These are phyloP conservation scores for Epizoanthus ramosus DNA, from an alignment of 92 coral and sea anemone genomes.

Conservation along the genomic window DNA sequence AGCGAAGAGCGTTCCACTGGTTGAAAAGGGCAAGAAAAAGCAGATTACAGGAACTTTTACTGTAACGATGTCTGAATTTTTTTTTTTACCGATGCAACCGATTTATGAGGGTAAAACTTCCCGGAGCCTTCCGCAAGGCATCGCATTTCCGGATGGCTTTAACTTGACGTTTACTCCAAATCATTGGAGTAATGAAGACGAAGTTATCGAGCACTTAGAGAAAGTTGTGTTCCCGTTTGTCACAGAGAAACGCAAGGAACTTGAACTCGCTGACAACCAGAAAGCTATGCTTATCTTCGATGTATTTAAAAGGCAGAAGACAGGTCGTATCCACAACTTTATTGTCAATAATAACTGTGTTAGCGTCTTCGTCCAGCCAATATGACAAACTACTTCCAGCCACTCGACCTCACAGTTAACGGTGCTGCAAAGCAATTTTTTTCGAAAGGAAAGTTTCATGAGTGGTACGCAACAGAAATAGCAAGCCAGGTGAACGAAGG, in stretches of 20 bases:
- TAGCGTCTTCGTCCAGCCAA: slow-evolving; percentile 42
- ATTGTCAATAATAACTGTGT: slow-evolving; percentile 50
- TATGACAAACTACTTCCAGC: slow-evolving; percentile 15
- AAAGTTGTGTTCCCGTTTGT: slow-evolving; percentile 52
- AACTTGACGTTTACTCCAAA: slow-evolving; percentile 50
- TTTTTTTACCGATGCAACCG: slow-evolving; percentile 54
- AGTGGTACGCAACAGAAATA: too few species aligned
- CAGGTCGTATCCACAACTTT: slow-evolving; percentile 33
- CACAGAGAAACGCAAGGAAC: slow-evolving; percentile 47
- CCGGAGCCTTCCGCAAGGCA: slow-evolving; percentile 52
- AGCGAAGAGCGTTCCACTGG: slow-evolving; percentile 48
- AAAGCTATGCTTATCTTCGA: slow-evolving; percentile 47
- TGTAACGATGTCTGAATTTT: slow-evolving; percentile 48
- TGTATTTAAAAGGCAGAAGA: slow-evolving; percentile 53
- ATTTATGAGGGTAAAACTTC: slow-evolving; percentile 45
- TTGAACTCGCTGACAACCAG: slow-evolving; percentile 45
- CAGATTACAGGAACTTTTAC: slow-evolving; percentile 52
- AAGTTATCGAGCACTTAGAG: slow-evolving; percentile 50
- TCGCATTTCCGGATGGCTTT: slow-evolving; percentile 35
- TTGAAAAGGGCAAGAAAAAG: slow-evolving; percentile 46
- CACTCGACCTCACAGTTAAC: slow-evolving; percentile 19
- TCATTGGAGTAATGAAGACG: slow-evolving; percentile 55
- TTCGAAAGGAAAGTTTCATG: too few species aligned
- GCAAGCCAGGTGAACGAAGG: too few species aligned
- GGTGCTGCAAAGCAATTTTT: neutral